These are phyloP conservation scores for Pelmatolapia mariae DNA, from an alignment of 2,113 vertebrate genomes.

Conservation along the genomic window DNA sequence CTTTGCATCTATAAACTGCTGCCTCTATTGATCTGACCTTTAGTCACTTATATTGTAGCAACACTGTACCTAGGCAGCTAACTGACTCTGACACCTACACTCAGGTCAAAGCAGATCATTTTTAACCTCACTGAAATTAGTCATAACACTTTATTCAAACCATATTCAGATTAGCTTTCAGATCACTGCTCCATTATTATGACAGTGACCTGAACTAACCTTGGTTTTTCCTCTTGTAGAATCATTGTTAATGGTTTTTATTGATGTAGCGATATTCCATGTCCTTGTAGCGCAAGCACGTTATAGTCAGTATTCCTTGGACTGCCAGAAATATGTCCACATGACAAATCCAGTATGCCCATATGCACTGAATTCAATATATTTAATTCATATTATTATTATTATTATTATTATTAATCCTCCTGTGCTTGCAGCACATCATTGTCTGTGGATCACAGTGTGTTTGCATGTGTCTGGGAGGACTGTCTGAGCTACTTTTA, in stretches of 20 bases:
- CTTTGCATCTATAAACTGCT: not conserved
- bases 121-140: not conserved
- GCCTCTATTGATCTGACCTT: slow-evolving; percentile 20
- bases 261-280: not conserved
- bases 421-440: not conserved
- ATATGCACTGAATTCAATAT: not conserved
- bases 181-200: slow-evolving; percentile 12
- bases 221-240: not conserved
- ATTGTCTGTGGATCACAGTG: slow-evolving; percentile 6
- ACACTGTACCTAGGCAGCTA: not conserved
- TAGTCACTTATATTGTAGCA: not conserved
- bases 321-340: slow-evolving; percentile 16
- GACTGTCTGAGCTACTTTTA: not conserved
- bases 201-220: slow-evolving; percentile 17
- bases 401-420: not conserved
- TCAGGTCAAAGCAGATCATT: not conserved
- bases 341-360: slow-evolving; percentile 18
- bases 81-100: not conserved
- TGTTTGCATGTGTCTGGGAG: not conserved
- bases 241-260: slow-evolving; percentile 6
- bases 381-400: not conserved
- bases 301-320: not conserved
- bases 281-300: slow-evolving; percentile 10
- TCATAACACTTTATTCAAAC: not conserved
- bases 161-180: not conserved